A percentile compares a stretch with the other conserved stretches of the same genome.
phyloP scores from a whole-genome alignment of 2,113 vertebrate species.

The Pomatorhinus ruficollis region DNA sequence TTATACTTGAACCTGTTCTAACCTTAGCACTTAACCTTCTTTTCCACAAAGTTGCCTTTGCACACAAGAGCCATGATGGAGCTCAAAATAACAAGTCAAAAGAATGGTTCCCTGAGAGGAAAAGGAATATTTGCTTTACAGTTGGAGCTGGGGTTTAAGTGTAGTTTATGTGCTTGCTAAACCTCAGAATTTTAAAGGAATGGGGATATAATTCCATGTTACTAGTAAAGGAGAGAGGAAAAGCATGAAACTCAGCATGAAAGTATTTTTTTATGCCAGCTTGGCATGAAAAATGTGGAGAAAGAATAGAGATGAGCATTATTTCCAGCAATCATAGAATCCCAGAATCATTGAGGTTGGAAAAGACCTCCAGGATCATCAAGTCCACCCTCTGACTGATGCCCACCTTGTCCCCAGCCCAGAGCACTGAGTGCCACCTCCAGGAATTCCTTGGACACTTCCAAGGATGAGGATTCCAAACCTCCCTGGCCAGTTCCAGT shows the following conservation, averaged over 20 bases:
- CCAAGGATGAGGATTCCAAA: not conserved
- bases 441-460: accelerated
- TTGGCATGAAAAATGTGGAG: not conserved
- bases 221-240: not conserved
- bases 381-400: accelerated
- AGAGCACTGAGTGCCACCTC: accelerated
- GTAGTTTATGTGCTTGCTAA: not conserved
- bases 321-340: not conserved
- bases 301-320: not conserved
- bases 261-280: not conserved
- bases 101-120: not conserved
- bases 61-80: not conserved
- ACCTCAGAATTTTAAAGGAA: not conserved
- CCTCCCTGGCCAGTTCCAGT: not conserved
- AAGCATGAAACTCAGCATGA: not conserved
- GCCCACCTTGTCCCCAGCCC: not conserved
- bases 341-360: not conserved
- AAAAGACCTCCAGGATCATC: not conserved
- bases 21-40: constrained; percentile 44
- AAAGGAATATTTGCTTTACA: not conserved
- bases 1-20: constrained; percentile 45
- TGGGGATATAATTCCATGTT: not conserved
- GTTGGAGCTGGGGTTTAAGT: not conserved
- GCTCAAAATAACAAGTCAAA: not conserved
- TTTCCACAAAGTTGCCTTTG: not conserved